phyloP scores from a whole-genome alignment of 2,888 invertebrate species.

The Acrobasis consociella region DNA sequence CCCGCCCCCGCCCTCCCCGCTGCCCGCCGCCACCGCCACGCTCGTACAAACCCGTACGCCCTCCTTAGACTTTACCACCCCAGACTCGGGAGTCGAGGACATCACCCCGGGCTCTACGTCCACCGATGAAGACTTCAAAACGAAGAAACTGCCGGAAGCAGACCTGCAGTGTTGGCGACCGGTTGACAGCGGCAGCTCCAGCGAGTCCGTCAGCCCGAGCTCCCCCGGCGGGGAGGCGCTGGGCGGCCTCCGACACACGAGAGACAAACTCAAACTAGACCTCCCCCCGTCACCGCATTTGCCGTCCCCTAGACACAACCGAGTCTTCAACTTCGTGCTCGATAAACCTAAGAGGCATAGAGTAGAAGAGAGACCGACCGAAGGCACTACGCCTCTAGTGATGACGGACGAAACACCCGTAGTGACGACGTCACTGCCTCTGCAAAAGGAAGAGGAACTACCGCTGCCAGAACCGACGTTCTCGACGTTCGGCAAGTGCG shows the following conservation, averaged over 20 bases:
- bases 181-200: conserved; percentile 67
- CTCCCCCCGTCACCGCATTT: conserved; percentile 83
- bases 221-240: conserved; percentile 74
- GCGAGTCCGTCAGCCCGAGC: conserved; percentile 73
- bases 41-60: conserved; percentile 48
- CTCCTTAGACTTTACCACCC: conserved; percentile 79
- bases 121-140: conserved; percentile 61
- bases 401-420: conserved; percentile 74
- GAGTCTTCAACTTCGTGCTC: conserved; percentile 72
- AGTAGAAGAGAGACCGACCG: conserved; percentile 38
- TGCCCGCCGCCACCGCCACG: conserved; percentile 33
- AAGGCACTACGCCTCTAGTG: conserved; percentile 58
- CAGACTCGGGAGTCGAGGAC: conserved; percentile 85
- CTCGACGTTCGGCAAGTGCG: conserved; percentile 83
- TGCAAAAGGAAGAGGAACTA: conserved; percentile 52
- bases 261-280: conserved; percentile 87
- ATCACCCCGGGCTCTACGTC: conserved; percentile 76
- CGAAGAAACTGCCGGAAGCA: conserved; percentile 49
- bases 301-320: conserved; percentile 65
- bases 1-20: conserved; percentile 50
- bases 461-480: conserved; percentile 76
- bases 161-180: conserved; percentile 54
- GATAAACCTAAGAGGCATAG: conserved; percentile 63
- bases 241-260: conserved; percentile 88
- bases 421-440: conserved; percentile 51